These are phyloP conservation scores for Lordiphosa fenestrarum DNA, from an alignment of 2,888 invertebrate species.

Conservation along the genomic window DNA sequence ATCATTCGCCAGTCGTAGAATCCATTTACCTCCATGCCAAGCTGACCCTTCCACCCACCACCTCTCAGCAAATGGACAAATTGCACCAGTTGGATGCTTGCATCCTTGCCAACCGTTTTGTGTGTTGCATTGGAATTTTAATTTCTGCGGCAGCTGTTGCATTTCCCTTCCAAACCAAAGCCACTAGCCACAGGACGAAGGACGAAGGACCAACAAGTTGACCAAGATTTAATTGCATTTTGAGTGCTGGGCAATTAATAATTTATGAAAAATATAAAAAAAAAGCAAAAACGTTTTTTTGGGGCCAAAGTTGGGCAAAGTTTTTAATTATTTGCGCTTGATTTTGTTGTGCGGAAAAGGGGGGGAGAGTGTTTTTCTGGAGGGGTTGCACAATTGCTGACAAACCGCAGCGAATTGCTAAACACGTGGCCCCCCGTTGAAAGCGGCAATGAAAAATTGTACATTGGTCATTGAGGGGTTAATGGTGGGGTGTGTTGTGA, in stretches of 20 bases:
- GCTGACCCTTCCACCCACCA: not conserved
- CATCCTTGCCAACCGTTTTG: conserved; percentile 17
- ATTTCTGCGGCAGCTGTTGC: conserved; percentile 63
- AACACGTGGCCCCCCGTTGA: conserved; percentile 54
- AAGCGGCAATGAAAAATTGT: conserved; percentile 53
- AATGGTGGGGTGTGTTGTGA: not conserved
- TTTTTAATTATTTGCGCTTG: conserved; percentile 65
- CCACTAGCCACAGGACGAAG: conserved; percentile 20
- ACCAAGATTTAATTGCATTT: conserved; percentile 74
- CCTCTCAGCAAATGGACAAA: conserved; percentile 10
- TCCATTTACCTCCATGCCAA: conserved; percentile 18
- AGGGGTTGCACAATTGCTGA: conserved; percentile 39
- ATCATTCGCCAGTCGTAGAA: conserved; percentile 32
- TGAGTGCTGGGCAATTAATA: conserved; percentile 69
- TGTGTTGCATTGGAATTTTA: conserved; percentile 63
- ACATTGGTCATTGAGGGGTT: conserved; percentile 40
- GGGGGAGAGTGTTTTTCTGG: not conserved
- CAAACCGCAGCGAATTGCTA: conserved; percentile 65
- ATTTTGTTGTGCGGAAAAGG: conserved; percentile 23
- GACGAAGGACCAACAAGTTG: conserved; percentile 58
- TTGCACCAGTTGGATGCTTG: conserved; percentile 37
- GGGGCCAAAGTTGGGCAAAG: conserved; percentile 47
- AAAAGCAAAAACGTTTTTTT: conserved; percentile 17
- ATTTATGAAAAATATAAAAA: conserved; percentile 47
- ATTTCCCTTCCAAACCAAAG: conserved; percentile 14